Conservation (phyloP, 2,888 invertebrate species). For the Trachelus stipa region DNA sequence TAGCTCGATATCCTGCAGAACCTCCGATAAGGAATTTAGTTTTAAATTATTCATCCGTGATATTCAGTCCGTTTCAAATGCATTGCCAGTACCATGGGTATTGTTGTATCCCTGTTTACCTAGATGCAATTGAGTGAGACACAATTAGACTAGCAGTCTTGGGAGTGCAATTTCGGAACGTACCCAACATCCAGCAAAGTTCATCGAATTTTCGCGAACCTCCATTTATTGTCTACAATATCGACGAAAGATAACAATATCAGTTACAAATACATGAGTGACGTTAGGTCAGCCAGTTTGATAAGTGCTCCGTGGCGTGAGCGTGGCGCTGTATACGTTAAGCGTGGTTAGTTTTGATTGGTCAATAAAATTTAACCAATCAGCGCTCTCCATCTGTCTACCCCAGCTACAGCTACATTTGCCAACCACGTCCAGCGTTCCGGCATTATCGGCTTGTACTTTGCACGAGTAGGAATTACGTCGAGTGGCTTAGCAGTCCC, state of each 20-base stretch:
- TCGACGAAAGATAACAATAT: conserved; percentile 11
- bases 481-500: conserved; percentile 45
- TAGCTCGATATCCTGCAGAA: not conserved
- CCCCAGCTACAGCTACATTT: conserved; percentile 54
- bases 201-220: not conserved
- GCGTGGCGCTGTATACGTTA: conserved; percentile 57
- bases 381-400: conserved; percentile 77
- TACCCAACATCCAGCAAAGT: not conserved
- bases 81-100: too few relatives aligned
- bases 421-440: conserved; percentile 45
- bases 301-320: conserved; percentile 52
- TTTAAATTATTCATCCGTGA: not conserved
- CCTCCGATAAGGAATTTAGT: not conserved
- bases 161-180: too few relatives aligned
- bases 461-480: conserved; percentile 52
- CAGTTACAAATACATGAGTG: not conserved
- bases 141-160: too few relatives aligned
- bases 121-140: too few relatives aligned
- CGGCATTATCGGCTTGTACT: conserved; percentile 62
- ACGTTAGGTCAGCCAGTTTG: conserved; percentile 22
- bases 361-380: conserved; percentile 70
- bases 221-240: not conserved
- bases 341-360: conserved; percentile 79
- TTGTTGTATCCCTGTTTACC: too few relatives aligned
- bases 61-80: too few relatives aligned